Base-by-base conservation (phyloP, 2,797 vertebrate genomes). In the Gambusia yucatana region DNA sequence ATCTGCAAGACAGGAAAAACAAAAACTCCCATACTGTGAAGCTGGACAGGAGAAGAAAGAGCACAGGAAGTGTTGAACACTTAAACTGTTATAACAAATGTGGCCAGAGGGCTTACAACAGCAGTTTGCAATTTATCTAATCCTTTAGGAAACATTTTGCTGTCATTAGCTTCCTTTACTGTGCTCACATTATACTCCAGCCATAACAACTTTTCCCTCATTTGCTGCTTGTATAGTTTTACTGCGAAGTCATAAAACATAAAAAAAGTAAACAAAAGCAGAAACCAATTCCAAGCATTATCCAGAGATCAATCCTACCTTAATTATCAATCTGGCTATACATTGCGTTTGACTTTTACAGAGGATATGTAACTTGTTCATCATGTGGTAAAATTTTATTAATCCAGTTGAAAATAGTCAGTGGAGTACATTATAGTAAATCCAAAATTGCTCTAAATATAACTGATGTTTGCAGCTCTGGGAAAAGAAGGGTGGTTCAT, bases 141-240 rank as follows among this genome's bases (percentile, higher is more conserved):
- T 28, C 47, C 50, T 77, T 71, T 63, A 77, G 72, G 28, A 71
- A 76, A 77, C 13, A 52, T 65, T 74, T 82, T 65, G 59, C 46
- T 78, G 41, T 72, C 76, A 75, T 84, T 81, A 72, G 75, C 46
- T 69, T 75, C 57, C 57, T 80, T 76, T 73, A 39, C 25, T 47
- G 65, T 47, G 10, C 41, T 43, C 47, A 44, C 57, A 78, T 30
- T 72, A 59, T 44, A 67, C 36, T 76, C 7, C 33, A 61, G 44
- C 59, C 52, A 74, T 73, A 70, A 48, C 63, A 57, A 20, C 36
- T 63, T 36, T 16, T 16, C 39, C 44, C 46, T 55, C 73, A 39
- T 84, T 63, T 52, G 25, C 59, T 73, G 76, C 59, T 59, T 82
- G 50, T 61, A 73, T 73, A 33, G 48, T 71, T 70, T 70, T 55